phyloP scores from a whole-genome alignment of 2,888 invertebrate genomes.

The Ametastegia equiseti region DNA sequence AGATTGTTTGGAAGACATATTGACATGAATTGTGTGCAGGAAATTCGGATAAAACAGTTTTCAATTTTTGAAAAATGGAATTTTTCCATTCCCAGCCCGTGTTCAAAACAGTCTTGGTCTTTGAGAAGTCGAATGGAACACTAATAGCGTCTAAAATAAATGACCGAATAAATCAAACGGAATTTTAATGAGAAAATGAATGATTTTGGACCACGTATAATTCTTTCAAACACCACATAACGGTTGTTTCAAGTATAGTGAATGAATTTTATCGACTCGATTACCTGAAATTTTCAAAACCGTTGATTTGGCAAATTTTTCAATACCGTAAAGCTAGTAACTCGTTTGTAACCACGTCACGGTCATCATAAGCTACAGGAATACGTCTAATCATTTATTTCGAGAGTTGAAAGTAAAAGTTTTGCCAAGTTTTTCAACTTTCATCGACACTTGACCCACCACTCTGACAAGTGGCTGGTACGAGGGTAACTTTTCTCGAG shows the following conservation, averaged over 20 bases:
- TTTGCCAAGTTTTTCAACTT: constrained; percentile 11
- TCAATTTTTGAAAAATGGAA: no score
- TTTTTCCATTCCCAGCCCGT: no score
- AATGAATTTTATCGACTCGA: background rate
- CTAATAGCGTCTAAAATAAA: no score
- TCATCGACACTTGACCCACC: constrained; percentile 40
- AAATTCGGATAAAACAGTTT: no score
- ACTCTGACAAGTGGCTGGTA: constrained; percentile 1
- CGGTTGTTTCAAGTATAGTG: background rate
- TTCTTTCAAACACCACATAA: no score
- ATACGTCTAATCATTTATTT: constrained; percentile 14
- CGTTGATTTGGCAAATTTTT: background rate
- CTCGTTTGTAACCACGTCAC: background rate
- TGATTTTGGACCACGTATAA: no score
- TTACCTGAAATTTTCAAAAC: background rate
- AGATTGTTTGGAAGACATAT: no score
- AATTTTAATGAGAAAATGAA: no score
- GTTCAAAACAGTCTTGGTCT: no score
- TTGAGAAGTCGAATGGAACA: no score
- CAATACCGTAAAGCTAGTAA: background rate
- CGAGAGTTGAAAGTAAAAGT: background rate
- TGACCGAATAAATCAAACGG: no score
- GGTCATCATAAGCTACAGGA: background rate
- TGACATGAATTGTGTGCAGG: no score
- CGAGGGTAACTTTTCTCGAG: constrained; percentile 29